These are phyloP conservation scores for Cyanoramphus novaezelandiae DNA, from an alignment of 2,113 vertebrate genomes.

Conservation along the genomic window DNA sequence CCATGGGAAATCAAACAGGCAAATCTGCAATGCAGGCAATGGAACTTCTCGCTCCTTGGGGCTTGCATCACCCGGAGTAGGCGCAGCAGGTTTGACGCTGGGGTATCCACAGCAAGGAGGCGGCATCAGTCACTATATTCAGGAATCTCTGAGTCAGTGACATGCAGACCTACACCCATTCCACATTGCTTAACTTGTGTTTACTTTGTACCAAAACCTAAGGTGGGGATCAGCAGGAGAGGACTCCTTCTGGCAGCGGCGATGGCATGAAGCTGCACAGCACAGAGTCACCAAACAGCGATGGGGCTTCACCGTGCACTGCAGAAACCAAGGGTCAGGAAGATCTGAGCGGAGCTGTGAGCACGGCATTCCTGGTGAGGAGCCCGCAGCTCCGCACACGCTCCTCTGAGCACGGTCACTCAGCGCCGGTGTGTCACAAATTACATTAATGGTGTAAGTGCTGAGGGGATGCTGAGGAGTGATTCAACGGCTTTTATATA, in stretches of 20 bases:
- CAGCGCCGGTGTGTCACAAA: neutral
- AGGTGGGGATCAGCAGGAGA: conserved; percentile 42
- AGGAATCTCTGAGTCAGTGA: conserved; percentile 73
- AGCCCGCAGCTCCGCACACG: neutral
- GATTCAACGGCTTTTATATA: neutral
- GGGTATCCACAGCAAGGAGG: conserved; percentile 30
- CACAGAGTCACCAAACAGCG: neutral
- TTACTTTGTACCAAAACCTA: conserved; percentile 54
- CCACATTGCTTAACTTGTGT: conserved; percentile 58
- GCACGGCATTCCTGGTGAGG: fast-evolving
- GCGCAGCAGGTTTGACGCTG: neutral
- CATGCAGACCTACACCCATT: conserved; percentile 57
- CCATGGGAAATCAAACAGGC: neutral
- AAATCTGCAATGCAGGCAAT: neutral
- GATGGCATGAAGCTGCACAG: neutral
- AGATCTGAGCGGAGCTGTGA: neutral
- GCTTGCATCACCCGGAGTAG: conserved; percentile 25
- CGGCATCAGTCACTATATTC: neutral
- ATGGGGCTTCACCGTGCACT: neutral
- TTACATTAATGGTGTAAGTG: fast-evolving
- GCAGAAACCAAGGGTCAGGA: fast-evolving
- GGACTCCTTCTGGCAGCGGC: neutral
- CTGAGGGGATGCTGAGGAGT: neutral
- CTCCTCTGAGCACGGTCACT: fast-evolving
- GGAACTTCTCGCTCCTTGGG: neutral